Evolutionary conservation across 2,113 vertebrate species (phyloP), one percentile per base, ranked within the genome.

Genomic region (Morone saxatilis): DNA sequence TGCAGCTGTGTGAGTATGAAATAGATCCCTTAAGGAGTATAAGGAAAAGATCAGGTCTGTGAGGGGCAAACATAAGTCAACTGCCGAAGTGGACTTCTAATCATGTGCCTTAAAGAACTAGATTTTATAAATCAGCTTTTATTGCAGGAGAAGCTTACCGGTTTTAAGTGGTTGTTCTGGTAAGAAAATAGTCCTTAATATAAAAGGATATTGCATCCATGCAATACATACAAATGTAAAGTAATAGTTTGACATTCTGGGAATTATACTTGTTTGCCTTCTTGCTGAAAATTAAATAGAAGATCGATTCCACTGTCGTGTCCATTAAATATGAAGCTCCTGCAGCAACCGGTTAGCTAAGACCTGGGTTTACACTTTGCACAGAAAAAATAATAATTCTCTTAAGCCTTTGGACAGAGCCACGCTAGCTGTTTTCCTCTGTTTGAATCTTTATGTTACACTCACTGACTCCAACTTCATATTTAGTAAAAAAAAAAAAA

Each of bases 1-100:
- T 72, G 85, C 80, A 38, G 70, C 74, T 17, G 57, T 76, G 79
- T 60, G 61, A 80, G 61, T 88, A 78, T 80, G 75, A 88, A 79
- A 86, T 40, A 65, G 19, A 70, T 82, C 74, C 79, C 88, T 79
- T 38, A 80, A 74, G 74, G 85, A 72, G 57, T 22, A 16, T 3
- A 31, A 47, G 41, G 47, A 43, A 70, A 51, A 53, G 71, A 73
- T 81, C 73, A 77, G 53, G 63, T 76, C 78, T 70, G 31, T 59
- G 51, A 78, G 54, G 48, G 54, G 70, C 65, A 51, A 36, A 50
- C 4, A 51, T 4, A 20, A 81, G 62, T 81, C 40, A 1, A 45
- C 25, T 22, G 43, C 60, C 51, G 20, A 0, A 57, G 17, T 10
- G 1, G 14, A 66, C 59, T 36, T 56, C 12, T 48, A 65, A 76